Percentiles rank a stretch among this genome's conserved stretches.
Evolutionary conservation across 35 echinoderm and acorn worm genomes (phyloP).

Genomic region (Ophiothrix spiculata): DNA sequence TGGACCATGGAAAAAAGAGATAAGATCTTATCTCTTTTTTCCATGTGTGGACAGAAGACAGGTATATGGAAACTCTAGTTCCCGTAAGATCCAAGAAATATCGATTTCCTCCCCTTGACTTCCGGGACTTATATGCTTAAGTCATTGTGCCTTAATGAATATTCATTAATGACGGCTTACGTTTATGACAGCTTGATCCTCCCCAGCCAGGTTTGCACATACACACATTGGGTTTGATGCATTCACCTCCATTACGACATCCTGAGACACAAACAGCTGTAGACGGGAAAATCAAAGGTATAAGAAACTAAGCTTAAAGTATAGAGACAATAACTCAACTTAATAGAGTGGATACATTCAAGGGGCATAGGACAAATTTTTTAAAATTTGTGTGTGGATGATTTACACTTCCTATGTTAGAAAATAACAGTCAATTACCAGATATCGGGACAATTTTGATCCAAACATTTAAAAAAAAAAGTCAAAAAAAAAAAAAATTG

Average conservation of each 20-base stretch:
- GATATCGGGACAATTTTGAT: too few species aligned
- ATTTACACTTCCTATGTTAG: too few species aligned
- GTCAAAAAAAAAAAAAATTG: too few species aligned
- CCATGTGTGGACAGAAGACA: neutral
- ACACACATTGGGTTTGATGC: constrained; percentile 82
- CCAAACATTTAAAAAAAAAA: too few species aligned
- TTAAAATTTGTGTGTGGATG: too few species aligned
- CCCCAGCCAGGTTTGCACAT: constrained; percentile 65
- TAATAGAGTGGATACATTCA: too few species aligned
- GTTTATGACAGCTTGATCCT: constrained; percentile 77
- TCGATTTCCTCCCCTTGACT: neutral
- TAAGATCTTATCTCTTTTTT: too few species aligned
- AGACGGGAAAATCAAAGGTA: constrained; percentile 3
- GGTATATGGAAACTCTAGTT: neutral
- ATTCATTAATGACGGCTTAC: constrained; percentile 30
- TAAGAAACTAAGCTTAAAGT: neutral
- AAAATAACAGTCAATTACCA: too few species aligned
- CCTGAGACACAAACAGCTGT: constrained; percentile 79
- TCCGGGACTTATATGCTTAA: neutral
- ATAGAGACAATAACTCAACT: neutral
- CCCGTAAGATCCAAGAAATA: neutral
- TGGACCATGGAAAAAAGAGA: neutral
- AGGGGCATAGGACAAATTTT: too few species aligned
- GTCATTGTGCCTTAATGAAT: neutral
- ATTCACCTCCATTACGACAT: constrained; percentile 88